Evolutionary conservation across 1,140 invertebrate genomes (phyloP).

Genomic region (Caenorhabditis briggsae): DNA sequence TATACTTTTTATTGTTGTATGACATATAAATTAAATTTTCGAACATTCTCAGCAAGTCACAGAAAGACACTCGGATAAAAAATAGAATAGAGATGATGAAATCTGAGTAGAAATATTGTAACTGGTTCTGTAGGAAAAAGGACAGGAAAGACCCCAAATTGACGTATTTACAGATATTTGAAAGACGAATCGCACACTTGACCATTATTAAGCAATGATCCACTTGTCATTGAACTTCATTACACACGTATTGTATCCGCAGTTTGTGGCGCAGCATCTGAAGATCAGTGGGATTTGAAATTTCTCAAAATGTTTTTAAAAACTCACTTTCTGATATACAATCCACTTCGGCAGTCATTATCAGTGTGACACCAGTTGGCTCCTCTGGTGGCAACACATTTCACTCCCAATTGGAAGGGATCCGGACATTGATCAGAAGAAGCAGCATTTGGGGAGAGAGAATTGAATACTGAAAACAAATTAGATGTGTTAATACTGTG

Average conservation of each 20-base stretch:
- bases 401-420: constrained; percentile 53
- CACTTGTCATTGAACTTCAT: constrained; percentile 59
- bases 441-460: constrained; percentile 9
- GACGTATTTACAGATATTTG: constrained; percentile 38
- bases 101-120: constrained; percentile 51
- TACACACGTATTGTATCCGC: constrained; percentile 59
- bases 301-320: not conserved
- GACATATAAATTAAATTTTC: constrained; percentile 40
- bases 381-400: constrained; percentile 47
- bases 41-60: not conserved
- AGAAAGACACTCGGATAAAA: constrained; percentile 30
- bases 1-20: not conserved
- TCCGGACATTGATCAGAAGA: constrained; percentile 54
- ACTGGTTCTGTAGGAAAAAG: constrained; percentile 37
- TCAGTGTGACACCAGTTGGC: constrained; percentile 53
- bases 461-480: constrained; percentile 56
- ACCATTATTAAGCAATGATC: constrained; percentile 46
- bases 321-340: constrained; percentile 59
- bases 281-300: not conserved
- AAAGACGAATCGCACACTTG: not conserved
- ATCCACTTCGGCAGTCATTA: constrained; percentile 45
- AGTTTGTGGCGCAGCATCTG: constrained; percentile 58
- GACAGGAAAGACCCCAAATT: constrained; percentile 12
- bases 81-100: constrained; percentile 7
- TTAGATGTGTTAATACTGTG: not conserved